Conservation (phyloP, 2,888 invertebrate species). For the Coelopa pilipes region DNA sequence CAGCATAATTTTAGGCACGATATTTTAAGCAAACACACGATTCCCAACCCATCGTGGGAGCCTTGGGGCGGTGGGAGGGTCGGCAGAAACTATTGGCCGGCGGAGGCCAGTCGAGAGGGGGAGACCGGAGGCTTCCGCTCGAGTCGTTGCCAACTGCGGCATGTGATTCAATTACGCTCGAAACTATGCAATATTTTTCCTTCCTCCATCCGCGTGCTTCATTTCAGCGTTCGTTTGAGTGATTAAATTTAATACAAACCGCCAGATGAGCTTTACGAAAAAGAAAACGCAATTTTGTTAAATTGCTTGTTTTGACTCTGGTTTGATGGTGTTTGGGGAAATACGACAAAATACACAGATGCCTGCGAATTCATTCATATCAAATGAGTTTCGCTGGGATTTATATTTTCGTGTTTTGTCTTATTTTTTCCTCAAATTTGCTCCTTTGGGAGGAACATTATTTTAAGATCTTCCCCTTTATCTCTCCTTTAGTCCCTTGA, state of each 20-base stretch:
- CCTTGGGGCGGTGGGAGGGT: no score
- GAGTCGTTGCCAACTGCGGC: slow-evolving; percentile 16
- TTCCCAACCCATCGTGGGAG: no score
- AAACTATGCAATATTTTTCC: slow-evolving; percentile 26
- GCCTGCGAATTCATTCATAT: not conserved
- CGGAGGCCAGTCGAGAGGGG: not conserved
- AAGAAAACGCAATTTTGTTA: no score
- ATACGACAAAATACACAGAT: no score
- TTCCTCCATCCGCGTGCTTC: not conserved
- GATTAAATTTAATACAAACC: no score
- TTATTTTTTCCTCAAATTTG: not conserved
- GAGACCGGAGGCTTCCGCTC: slow-evolving; percentile 5
- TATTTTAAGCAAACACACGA: not conserved
- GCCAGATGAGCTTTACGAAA: no score
- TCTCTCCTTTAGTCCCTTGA: not conserved
- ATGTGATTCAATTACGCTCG: slow-evolving; percentile 25
- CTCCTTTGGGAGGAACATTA: not conserved
- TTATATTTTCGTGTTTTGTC: not conserved
- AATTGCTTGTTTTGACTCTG: no score
- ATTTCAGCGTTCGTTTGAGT: no score
- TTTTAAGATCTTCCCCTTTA: no score
- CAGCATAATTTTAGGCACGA: slow-evolving; percentile 20
- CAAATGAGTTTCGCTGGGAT: not conserved
- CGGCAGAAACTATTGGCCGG: no score
- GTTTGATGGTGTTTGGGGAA: no score